These are phyloP conservation scores for Allolobophora icterica DNA, from an alignment of 2,888 invertebrate species.

Conservation along the genomic window DNA sequence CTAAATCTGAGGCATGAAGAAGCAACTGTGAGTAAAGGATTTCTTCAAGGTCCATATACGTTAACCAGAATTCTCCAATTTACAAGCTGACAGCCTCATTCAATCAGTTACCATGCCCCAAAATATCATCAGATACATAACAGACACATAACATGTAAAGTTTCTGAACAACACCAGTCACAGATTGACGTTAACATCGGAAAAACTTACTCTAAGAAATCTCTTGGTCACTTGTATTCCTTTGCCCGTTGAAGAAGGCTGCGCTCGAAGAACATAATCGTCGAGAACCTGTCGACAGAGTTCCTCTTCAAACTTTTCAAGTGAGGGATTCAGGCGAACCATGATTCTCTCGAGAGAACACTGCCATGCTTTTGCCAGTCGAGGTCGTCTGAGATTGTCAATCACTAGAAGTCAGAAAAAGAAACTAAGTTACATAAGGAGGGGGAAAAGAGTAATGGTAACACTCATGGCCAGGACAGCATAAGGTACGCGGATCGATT, in stretches of 20 bases:
- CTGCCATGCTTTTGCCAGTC: conserved; percentile 51
- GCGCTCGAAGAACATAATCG: conserved; percentile 50
- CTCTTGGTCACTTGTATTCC: conserved; percentile 35
- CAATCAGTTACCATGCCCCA: too few species aligned
- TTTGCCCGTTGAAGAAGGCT: not conserved
- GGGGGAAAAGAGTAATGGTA: too few species aligned
- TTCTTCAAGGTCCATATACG: too few species aligned
- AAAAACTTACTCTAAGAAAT: conserved; percentile 21
- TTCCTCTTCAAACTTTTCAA: conserved; percentile 63
- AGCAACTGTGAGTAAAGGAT: too few species aligned
- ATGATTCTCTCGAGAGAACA: conserved; percentile 57
- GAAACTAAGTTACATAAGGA: not conserved
- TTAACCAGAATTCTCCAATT: too few species aligned
- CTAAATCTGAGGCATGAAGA: too few species aligned
- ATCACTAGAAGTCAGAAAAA: not conserved
- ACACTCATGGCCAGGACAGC: too few species aligned
- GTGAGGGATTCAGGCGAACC: conserved; percentile 57
- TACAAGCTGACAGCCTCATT: too few species aligned
- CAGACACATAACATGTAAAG: not conserved
- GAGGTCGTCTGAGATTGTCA: conserved; percentile 54
- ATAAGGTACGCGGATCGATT: too few species aligned
- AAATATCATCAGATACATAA: too few species aligned
- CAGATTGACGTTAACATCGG: not conserved
- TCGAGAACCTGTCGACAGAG: conserved; percentile 58
- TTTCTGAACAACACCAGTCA: not conserved